These are phyloP conservation scores for Drosophila sproati DNA, from an alignment of 1,140 invertebrate species.

Conservation along the genomic window DNA sequence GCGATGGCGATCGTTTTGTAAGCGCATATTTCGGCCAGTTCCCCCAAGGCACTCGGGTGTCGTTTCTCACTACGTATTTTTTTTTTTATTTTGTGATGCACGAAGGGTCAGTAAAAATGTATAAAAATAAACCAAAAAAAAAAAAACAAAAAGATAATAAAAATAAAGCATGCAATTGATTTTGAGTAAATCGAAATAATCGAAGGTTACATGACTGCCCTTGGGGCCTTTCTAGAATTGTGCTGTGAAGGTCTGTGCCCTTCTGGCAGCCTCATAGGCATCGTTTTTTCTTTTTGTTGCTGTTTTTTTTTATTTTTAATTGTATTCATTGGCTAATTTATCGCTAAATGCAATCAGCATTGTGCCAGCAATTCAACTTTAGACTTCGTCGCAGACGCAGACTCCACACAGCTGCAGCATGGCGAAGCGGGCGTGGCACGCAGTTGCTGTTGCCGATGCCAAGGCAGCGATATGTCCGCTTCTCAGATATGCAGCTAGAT, in stretches of 20 bases:
- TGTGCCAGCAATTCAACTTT: conserved; percentile 61
- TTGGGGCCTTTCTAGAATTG: conserved; percentile 63
- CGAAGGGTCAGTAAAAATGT: conserved; percentile 23
- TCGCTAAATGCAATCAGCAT: conserved; percentile 80
- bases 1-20: conserved; percentile 26
- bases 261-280: conserved; percentile 35
- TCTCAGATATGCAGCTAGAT: conserved; percentile 49
- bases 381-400: conserved; percentile 37
- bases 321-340: conserved; percentile 82
- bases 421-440: conserved; percentile 61
- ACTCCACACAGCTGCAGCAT: conserved; percentile 40
- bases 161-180: conserved; percentile 79
- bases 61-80: conserved; percentile 15
- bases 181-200: conserved; percentile 61
- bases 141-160: conserved; percentile 51
- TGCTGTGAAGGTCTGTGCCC: conserved; percentile 61
- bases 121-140: conserved; percentile 29
- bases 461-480: conserved; percentile 50
- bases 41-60: conserved; percentile 19
- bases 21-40: conserved; percentile 22
- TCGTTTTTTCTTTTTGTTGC: conserved; percentile 1
- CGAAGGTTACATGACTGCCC: conserved; percentile 50
- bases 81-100: conserved; percentile 19
- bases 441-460: conserved; percentile 57
- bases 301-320: conserved; percentile 54